A percentile compares a stretch with the other conserved stretches of the same genome.
Evolutionary conservation across 2,797 vertebrate genomes (phyloP).

Genomic region (Mormyrus hasselquistii): DNA sequence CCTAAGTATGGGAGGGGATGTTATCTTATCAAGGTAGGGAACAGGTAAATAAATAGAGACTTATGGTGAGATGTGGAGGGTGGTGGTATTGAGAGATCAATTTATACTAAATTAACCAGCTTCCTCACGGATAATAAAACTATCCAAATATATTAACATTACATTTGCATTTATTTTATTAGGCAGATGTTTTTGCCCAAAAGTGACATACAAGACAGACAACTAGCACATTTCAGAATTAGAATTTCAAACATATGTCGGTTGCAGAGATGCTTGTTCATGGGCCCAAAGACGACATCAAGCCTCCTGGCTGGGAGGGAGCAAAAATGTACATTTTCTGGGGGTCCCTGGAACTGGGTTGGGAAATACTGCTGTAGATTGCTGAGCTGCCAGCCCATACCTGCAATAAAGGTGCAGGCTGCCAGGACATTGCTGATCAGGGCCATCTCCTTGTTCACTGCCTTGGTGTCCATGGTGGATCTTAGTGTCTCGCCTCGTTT

Average conservation of each 20-base stretch:
- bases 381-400: constrained; percentile 44
- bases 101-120: neutral
- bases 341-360: neutral
- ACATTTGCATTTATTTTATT: neutral
- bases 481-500: constrained; percentile 36
- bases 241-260: neutral
- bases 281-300: neutral
- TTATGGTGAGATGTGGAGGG: too few relatives aligned
- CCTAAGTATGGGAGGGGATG: neutral
- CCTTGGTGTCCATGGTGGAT: constrained; percentile 57
- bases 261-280: neutral
- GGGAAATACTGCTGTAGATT: neutral
- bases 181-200: neutral
- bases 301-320: neutral
- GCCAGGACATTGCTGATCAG: constrained; percentile 84
- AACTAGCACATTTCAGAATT: neutral
- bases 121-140: neutral
- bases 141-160: neutral
- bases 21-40: neutral
- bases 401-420: constrained; percentile 81
- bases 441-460: constrained; percentile 74
- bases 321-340: neutral
- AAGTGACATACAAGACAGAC: neutral
- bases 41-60: neutral
- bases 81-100: neutral